Conservation (phyloP, 2,113 vertebrate species). For the Melanocharis versteri region DNA sequence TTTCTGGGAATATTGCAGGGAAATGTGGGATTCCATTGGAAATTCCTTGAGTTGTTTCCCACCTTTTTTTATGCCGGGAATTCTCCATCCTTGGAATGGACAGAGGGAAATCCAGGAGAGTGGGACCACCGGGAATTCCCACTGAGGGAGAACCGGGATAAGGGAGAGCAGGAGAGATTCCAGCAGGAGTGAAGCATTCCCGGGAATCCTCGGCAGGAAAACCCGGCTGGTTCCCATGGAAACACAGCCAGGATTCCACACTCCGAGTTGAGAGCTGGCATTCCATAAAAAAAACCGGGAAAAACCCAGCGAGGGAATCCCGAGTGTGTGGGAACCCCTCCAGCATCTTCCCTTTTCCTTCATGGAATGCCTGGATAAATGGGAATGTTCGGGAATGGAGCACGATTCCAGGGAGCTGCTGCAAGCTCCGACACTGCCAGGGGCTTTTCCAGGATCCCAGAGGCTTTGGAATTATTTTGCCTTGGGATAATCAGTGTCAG, state of each 20-base stretch:
- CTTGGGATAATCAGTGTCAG: neutral
- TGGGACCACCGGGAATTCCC: neutral
- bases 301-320: neutral
- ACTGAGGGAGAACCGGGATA: neutral
- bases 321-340: neutral
- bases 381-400: neutral
- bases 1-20: too few species aligned
- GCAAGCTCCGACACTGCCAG: neutral
- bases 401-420: neutral
- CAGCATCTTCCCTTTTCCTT: neutral
- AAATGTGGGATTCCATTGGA: too few species aligned
- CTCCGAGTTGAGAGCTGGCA: neutral
- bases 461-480: neutral
- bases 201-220: neutral
- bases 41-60: too few species aligned
- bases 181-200: neutral
- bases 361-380: neutral
- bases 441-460: neutral
- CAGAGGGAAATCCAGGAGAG: neutral
- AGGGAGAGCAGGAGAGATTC: neutral
- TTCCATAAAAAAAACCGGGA: neutral
- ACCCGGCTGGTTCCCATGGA: neutral
- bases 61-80: rapidly evolving
- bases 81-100: neutral
- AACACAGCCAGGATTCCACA: neutral